Percentiles rank a stretch among this genome's conserved stretches.
Conservation (phyloP, 2,888 invertebrate genomes). For the Arrhopalites spinosus region DNA sequence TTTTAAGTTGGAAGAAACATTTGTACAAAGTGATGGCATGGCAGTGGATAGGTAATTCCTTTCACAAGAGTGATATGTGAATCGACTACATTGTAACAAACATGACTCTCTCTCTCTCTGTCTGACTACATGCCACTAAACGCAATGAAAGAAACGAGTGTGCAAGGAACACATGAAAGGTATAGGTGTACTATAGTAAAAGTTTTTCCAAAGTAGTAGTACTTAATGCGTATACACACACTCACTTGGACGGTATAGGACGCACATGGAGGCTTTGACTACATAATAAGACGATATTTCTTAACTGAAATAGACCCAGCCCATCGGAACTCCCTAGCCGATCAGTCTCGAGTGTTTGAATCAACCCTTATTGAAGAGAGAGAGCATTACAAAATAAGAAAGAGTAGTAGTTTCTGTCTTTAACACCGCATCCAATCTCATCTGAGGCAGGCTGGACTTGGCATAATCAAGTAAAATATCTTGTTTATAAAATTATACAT, state of each 20-base stretch:
- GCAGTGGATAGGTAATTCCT: constrained; percentile 27
- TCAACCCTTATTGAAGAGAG: no score
- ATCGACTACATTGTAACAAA: constrained; percentile 11
- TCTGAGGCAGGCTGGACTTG: constrained; percentile 9
- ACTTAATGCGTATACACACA: constrained; percentile 13
- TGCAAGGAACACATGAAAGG: background rate
- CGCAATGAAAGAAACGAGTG: background rate
- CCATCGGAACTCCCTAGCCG: constrained; percentile 40
- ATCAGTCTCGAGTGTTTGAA: constrained; percentile 14
- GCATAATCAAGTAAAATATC: constrained; percentile 17
- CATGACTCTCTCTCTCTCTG: no score
- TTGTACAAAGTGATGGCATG: constrained; percentile 30
- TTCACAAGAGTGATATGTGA: constrained; percentile 21
- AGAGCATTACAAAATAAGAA: background rate
- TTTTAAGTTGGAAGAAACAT: constrained; percentile 37
- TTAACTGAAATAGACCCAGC: constrained; percentile 28
- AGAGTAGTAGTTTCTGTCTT: constrained; percentile 22
- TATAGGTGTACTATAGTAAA: background rate
- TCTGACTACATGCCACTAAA: background rate
- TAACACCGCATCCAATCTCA: constrained; percentile 41
- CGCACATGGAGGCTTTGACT: background rate
- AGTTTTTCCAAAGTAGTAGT: background rate
- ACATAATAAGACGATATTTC: constrained; percentile 17
- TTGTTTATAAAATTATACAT: constrained; percentile 19
- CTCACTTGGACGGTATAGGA: background rate